Conservation (phyloP, 1,140 invertebrate genomes). For the Drosophila tsacasi region DNA sequence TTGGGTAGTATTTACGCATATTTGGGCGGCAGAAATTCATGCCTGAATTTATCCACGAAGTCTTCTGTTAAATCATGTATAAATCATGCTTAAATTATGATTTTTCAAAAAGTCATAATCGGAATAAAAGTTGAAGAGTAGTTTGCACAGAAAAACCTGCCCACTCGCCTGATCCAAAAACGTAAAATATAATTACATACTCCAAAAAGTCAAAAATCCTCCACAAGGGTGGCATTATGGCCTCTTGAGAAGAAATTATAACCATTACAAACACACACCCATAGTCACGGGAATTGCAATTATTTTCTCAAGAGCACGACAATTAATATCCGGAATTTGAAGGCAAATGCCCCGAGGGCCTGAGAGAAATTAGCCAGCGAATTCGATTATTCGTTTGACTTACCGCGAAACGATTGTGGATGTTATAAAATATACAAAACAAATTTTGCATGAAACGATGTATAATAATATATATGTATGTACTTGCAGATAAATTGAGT, state of each 20-base stretch:
- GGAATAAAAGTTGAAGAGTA: no score
- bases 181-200: neutral
- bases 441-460: neutral
- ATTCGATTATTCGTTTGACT: conserved; percentile 21
- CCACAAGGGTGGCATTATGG: neutral
- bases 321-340: conserved; percentile 42
- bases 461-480: neutral
- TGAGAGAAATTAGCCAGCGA: neutral
- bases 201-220: neutral
- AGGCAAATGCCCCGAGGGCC: conserved; percentile 2
- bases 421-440: neutral
- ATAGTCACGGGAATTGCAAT: conserved; percentile 20
- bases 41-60: no score
- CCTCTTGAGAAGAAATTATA: neutral
- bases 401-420: neutral
- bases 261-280: neutral
- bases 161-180: no score
- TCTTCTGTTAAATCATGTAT: no score
- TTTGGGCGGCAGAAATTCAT: no score
- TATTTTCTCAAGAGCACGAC: conserved; percentile 27
- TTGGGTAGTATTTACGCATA: no score
- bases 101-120: no score
- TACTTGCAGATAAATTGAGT: neutral
- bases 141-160: no score
- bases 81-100: no score